phyloP scores from a whole-genome alignment of 2,113 vertebrate species.

The Myiagra hebetior region DNA sequence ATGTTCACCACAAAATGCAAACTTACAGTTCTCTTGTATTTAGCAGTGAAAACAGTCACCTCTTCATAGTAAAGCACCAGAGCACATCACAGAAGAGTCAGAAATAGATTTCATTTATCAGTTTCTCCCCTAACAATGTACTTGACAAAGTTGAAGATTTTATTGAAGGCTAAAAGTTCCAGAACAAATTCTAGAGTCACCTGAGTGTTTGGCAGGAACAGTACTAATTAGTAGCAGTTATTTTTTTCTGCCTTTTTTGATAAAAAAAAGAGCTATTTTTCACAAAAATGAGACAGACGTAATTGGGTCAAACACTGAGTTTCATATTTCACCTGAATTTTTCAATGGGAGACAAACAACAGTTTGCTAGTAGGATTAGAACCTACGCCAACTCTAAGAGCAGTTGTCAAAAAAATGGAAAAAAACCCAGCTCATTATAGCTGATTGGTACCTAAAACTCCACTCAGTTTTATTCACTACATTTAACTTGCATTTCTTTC shows the following conservation, averaged over 20 bases:
- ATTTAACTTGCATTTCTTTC: not conserved
- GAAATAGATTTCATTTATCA: not conserved
- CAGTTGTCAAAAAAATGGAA: not conserved
- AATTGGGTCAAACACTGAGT: not conserved
- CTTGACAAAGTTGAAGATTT: not conserved
- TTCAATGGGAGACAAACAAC: not conserved
- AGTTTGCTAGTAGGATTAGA: not conserved
- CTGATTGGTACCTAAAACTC: not conserved
- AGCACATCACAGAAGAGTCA: not conserved
- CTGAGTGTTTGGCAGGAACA: conserved; percentile 33
- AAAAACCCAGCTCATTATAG: not conserved
- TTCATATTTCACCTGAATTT: not conserved
- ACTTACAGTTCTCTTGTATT: not conserved
- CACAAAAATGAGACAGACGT: not conserved
- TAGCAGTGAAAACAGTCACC: not conserved
- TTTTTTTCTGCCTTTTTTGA: not conserved
- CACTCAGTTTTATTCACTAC: not conserved
- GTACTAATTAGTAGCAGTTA: not conserved
- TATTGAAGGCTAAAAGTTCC: not conserved
- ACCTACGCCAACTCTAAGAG: not conserved
- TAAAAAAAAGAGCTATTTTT: not conserved
- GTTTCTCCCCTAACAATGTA: not conserved
- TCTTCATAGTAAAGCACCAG: conserved; percentile 22
- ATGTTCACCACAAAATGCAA: not conserved
- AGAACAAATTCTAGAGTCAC: conserved; percentile 8